Evolutionary conservation across 2,888 invertebrate genomes (phyloP), one percentile per base, ranked within the genome.

Genomic region (Lochmaea capreae): DNA sequence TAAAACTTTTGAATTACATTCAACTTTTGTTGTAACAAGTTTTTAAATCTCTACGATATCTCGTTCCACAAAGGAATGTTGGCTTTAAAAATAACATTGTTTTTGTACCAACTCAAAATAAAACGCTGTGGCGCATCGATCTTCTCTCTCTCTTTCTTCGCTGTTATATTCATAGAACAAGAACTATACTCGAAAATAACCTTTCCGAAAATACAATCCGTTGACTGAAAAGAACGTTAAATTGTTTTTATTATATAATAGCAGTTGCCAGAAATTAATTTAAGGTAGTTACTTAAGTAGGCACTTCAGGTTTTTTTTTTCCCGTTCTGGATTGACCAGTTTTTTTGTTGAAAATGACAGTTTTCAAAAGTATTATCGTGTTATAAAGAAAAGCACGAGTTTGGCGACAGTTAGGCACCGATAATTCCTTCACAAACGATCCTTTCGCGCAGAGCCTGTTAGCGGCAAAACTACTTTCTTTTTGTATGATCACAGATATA

Each of bases 211-310:
- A 78, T 78, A 76, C 71, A 72, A 75, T 72, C 76, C 70, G 76
- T 59, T 71, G 76, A 78, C 70, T 76, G 75, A 76, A 76, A 76
- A 76, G 76, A 75, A 66, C 73, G 75, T 74, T 75, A 78, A 78
- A 75, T 75, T 75, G 75, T 76, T 78, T 78, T 76, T 76, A 75
- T 76, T 76, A 73, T 72, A 75, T 78, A 78, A 78, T 78, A 73
- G 71, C 76, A 74, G 74, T 75, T 63, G 71, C 46, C 65, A 71
- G 69, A 75, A 77, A 73, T 67, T 72, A 68, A 49, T 8, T 14
- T 39, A 18, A 12, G 18, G 57, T n/a, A n/a, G n/a, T n/a, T 43
- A 46, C 63, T 63, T 67, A 57, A 67, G 57, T 43, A n/a, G 57
- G n/a, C 46, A 63, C 57, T 67, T 57, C 39, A 57, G 16, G 43